Base-by-base conservation (phyloP, 2,888 invertebrate species). In the Hyposoter dolosus region DNA sequence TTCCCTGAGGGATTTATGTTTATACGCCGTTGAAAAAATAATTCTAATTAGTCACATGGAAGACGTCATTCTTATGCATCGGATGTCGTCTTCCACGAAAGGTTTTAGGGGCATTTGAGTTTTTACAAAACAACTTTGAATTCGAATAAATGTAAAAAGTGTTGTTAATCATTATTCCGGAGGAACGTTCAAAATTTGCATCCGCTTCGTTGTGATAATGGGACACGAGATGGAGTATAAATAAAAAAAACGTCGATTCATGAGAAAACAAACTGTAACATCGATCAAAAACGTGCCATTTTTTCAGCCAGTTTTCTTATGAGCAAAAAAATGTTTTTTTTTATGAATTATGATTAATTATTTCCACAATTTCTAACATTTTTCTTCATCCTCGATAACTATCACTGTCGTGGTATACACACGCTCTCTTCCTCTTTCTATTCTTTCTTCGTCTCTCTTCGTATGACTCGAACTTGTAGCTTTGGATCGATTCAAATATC, bases 1-100 rank as follows among this genome's bases (percentile, higher is more conserved):
- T 79, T 82, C 82, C 53, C 82, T 50, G 74, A 80, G 75, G 60
- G 53, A 83, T 79, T 68, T 72, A 43, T 56, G 56, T 60, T 17
- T 43, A 17, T 60, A n/a, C 23, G 47, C 12, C 7, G 15, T 28
- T 19, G 40, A 40, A 47, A 23, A 43, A 83, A 43, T 50, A 79
- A 7, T 60, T 28, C 15, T 1, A 68, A 32, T 40, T 23, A 47
- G 32, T 47, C 12, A 47, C 7, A 4, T 19, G 15, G 43, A 66
- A 50, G 45, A 76, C 28, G 32, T n/a, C 63, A 32, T 76, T 65
- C 47, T 32, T 23, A 35, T 23, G 43, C 74, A 74, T 60, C 35
- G 17, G 7, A 5, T 2, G 19, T 50, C 17, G 10, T 28, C 32
- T 32, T 35, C 71, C 1, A 23, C 23, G 43, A 0, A 5, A 4